Evolutionary conservation across 2,113 vertebrate genomes (phyloP), one percentile per base, ranked within the genome.

Genomic region (Leptocoma aspasia): DNA sequence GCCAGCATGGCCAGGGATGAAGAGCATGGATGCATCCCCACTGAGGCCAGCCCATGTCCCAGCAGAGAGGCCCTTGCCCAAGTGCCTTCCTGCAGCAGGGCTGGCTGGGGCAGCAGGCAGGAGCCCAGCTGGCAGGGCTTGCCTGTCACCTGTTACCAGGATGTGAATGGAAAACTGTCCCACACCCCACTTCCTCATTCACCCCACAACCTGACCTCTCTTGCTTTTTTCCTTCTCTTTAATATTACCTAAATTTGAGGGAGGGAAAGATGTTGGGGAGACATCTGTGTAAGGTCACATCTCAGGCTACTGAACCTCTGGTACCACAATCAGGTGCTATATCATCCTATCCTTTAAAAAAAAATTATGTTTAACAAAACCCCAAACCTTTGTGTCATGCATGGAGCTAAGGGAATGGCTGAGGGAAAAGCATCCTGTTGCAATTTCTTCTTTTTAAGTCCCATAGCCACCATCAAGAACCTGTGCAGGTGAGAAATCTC

Each of bases 151-250:
- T 57, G 7, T 44, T 41, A 37, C n/a, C 5, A 1, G 41, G 26
- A 20, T 45, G 60, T 13, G 44, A 60, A 33, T 1, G 3, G 59
- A 28, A 15, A 76, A 2, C 10, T 5, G 0, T 18, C 56, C 61
- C 70, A 63, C 63, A 39, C 0, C 9, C 2, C 0, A 0, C 28
- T 83, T 53, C 42, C 30, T 44, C 0, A 0, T 54, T 89, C 56
- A 39, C 12, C 47, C 56, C 56, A 7, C 33, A 54, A 2, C 21
- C 52, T 49, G 54, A 45, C 27, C 27, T 61, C 14, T 47, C 39
- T 17, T 41, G 13, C 2, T 13, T 63, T 90, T 60, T 47, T 5
- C 4, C 5, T 21, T 49, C 70, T 52, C 81, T 78, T 35, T 35
- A 45, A 3, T 23, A 9, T 45, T 78, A 44, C 35, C n/a, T 49